Conservation (phyloP, 2,888 invertebrate genomes). For the Cryptus armator region DNA sequence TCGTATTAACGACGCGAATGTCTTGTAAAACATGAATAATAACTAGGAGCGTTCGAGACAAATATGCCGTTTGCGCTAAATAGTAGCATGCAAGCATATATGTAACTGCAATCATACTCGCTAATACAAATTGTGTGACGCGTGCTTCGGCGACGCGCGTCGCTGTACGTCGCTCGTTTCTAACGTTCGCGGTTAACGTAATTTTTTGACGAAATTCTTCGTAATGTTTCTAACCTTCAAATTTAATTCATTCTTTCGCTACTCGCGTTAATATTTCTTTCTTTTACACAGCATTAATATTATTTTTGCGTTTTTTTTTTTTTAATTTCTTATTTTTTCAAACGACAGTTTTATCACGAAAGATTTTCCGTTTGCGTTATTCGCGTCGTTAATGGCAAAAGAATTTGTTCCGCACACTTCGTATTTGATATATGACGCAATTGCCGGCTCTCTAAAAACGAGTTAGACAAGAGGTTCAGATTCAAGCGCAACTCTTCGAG, state of each 20-base stretch:
- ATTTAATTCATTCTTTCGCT: background rate
- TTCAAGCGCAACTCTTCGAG: conserved; percentile 28
- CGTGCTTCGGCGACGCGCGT: conserved; percentile 11
- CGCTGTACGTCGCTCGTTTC: background rate
- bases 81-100: background rate
- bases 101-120: conserved; percentile 25
- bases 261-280: background rate
- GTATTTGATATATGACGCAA: conserved; percentile 32
- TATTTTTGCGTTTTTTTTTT: background rate
- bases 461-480: conserved; percentile 29
- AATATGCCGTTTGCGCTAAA: background rate
- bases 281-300: background rate
- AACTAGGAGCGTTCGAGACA: conserved; percentile 1
- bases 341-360: background rate
- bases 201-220: background rate
- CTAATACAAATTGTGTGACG: conserved; percentile 26
- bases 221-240: background rate
- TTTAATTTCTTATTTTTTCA: background rate
- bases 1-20: conserved; percentile 6
- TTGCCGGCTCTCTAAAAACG: conserved; percentile 15
- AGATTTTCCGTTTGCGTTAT: background rate
- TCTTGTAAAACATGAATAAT: background rate
- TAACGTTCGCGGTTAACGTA: background rate
- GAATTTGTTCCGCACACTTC: conserved; percentile 2
- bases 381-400: background rate